These are phyloP conservation scores for Hipposideros armiger DNA, from an alignment of 2,113 vertebrate species.

Conservation along the genomic window DNA sequence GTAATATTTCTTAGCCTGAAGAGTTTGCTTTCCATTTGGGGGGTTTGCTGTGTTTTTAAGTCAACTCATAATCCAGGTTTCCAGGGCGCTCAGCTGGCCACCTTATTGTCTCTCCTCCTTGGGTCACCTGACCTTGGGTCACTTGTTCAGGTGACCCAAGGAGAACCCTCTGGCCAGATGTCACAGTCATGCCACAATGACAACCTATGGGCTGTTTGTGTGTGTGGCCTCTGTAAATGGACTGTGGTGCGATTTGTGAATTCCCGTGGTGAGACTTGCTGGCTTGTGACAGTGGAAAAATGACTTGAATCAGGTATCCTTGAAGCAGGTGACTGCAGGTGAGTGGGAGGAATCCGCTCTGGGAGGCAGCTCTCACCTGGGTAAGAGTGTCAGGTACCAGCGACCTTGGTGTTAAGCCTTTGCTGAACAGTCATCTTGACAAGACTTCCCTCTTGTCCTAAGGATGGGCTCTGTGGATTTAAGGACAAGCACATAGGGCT, in stretches of 20 bases:
- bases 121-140: not conserved
- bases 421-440: not conserved
- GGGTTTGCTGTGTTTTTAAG: not conserved
- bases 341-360: not conserved
- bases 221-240: not conserved
- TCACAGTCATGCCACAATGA: not conserved
- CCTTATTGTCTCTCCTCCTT: not conserved
- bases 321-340: not conserved
- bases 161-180: not conserved
- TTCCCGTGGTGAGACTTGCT: not conserved
- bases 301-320: not conserved
- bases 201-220: not conserved
- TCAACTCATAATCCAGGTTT: not conserved
- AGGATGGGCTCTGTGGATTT: not conserved
- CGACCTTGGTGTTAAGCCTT: not conserved
- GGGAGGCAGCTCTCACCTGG: not conserved
- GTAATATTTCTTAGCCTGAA: not conserved
- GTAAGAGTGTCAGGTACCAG: not conserved
- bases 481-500: not conserved
- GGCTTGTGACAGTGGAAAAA: not conserved
- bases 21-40: not conserved
- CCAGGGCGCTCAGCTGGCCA: not conserved
- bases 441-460: not conserved
- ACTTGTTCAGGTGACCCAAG: not conserved
- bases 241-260: rapidly evolving